Evolutionary conservation across 2,113 vertebrate species (phyloP), one percentile per base, ranked within the genome.

Genomic region (Turnix velox): DNA sequence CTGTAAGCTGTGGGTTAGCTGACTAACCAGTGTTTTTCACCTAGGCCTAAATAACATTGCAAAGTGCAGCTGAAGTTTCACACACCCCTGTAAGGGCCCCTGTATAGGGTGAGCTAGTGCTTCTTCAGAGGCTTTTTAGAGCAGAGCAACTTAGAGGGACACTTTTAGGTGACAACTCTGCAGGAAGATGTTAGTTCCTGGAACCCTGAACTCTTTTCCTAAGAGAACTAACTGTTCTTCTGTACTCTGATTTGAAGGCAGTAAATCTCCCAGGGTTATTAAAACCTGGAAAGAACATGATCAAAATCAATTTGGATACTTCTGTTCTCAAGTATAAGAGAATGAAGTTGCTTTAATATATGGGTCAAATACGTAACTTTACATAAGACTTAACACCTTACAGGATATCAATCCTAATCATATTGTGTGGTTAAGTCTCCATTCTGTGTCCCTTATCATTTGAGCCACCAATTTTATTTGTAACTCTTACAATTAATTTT

Each of bases 11-110:
- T 45, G 79, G 57, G 46, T 73, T 83, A 86, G 18, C 25, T 76
- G 75, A 15, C 51, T 71, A 76, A 82, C 23, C 7, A 31, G 3
- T 54, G 30, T 73, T 72, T 76, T 69, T 73, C 49, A 83, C 24
- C 7, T 66, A 42, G 42, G 13, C 30, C 63, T 74, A 54, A 83
- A 62, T 39, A 66, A 69, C 55, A 65, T n/a, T 35, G 28, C 42
- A 39, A 61, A 62, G 31, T 72, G 35, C 37, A 80, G 52, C 3
- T 82, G 61, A 68, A 31, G 9, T 92, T 88, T 88, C 49, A n/a
- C 18, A 30, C 1, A 0, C 43, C 15, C 57, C 28, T 69, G 42
- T 57, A 54, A 88, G 66, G 58, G 55, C 31, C 0, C 0, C 9
- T 0, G 6, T 18, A 28, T 66, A 27, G 49, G 37, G 40, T 0